Evolutionary conservation across 2,797 vertebrate species (phyloP).

Genomic region (Sebastes matsubarae): DNA sequence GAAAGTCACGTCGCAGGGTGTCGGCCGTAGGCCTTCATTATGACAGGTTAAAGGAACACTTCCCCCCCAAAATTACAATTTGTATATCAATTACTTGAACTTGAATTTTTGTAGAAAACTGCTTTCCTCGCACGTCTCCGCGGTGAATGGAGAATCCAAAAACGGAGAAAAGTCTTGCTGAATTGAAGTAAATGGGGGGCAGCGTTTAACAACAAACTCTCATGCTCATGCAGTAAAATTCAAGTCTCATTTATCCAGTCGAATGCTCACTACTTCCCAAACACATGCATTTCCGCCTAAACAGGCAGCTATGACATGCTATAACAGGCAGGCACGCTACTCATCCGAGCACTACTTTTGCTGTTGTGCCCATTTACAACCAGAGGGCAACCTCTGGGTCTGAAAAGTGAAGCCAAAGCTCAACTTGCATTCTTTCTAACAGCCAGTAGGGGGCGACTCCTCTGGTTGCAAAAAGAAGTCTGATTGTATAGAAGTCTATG

Average conservation of each 20-base stretch:
- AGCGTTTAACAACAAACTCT: background rate
- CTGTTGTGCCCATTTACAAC: too few species aligned
- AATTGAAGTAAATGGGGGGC: background rate
- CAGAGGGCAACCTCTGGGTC: too few species aligned
- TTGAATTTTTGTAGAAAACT: background rate
- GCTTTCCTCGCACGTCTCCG: rapidly evolving
- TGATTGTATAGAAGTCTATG: too few species aligned
- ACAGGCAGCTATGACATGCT: too few species aligned
- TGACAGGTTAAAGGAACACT: background rate
- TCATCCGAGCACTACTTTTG: too few species aligned
- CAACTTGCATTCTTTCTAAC: too few species aligned
- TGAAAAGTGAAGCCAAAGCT: too few species aligned
- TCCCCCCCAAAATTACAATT: background rate
- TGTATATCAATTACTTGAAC: background rate
- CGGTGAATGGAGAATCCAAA: background rate
- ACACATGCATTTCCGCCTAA: background rate
- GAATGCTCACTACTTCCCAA: background rate
- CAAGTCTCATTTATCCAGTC: background rate
- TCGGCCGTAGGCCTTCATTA: background rate
- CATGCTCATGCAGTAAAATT: background rate
- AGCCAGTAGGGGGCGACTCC: too few species aligned
- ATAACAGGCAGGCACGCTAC: too few species aligned
- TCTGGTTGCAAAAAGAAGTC: too few species aligned
- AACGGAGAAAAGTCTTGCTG: background rate
- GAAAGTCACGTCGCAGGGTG: background rate